phyloP scores from a whole-genome alignment of 2,113 vertebrate genomes.

The Genyomyrus donnyi region DNA sequence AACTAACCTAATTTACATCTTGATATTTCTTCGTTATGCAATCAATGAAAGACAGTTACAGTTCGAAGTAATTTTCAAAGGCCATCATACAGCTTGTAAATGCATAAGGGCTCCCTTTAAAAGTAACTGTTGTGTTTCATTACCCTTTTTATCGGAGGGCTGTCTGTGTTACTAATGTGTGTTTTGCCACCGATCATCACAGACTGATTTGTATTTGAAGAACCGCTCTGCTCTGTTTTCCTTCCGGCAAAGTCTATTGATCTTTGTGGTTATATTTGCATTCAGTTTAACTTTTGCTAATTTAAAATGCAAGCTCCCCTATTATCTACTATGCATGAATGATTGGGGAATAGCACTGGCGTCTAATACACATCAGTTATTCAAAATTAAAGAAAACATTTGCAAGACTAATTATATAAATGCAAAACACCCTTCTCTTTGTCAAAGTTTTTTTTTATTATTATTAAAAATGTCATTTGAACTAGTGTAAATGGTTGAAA shows the following conservation, averaged over 20 bases:
- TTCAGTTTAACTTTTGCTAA: conserved; percentile 54
- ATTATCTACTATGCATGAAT: conserved; percentile 42
- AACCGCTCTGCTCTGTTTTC: conserved; percentile 21
- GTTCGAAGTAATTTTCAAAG: background rate
- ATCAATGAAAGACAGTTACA: background rate
- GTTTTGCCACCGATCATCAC: background rate
- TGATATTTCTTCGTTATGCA: background rate
- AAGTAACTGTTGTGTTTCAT: conserved; percentile 1
- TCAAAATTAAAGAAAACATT: conserved; percentile 53
- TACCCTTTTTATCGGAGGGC: background rate
- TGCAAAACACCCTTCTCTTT: conserved; percentile 27
- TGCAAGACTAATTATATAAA: conserved; percentile 46
- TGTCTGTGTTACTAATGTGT: background rate
- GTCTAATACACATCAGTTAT: conserved; percentile 47
- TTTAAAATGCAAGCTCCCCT: conserved; percentile 58
- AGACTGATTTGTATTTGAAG: conserved; percentile 11
- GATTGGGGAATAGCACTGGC: conserved; percentile 39
- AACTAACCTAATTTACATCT: background rate
- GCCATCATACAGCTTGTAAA: background rate
- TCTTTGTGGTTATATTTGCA: conserved; percentile 54
- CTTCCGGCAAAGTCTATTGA: conserved; percentile 43
- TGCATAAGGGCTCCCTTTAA: background rate
- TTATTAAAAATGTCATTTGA: background rate
- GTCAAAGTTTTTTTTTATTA: conserved; percentile 25
- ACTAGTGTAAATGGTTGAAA: background rate